Evolutionary conservation across 2,113 vertebrate genomes (phyloP).

Genomic region (Heterochromis multidens): DNA sequence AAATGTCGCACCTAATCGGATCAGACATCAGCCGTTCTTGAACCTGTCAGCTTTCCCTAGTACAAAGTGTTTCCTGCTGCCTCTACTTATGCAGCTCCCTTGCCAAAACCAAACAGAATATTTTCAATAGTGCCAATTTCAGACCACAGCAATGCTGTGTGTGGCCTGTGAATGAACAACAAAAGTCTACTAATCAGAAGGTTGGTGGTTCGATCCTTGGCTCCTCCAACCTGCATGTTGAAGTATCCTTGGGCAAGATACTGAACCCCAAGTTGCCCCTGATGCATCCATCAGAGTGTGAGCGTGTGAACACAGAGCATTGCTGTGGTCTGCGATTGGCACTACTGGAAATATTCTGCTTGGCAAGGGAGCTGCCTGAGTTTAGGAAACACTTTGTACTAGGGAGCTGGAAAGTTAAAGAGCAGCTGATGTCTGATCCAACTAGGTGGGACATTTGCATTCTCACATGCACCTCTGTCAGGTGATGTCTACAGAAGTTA

Average conservation of each 20-base stretch:
- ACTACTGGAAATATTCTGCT: neutral
- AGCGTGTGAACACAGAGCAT: neutral
- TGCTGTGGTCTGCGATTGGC: neutral
- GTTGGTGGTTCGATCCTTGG: fast-evolving
- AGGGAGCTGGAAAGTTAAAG: neutral
- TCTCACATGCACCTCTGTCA: neutral
- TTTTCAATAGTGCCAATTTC: neutral
- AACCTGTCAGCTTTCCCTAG: neutral
- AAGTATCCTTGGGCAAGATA: neutral
- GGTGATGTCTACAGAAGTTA: neutral
- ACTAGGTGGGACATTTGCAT: neutral
- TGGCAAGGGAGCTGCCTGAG: neutral
- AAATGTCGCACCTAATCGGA: neutral
- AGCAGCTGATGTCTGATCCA: neutral
- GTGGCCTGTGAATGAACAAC: neutral
- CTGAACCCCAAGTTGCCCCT: neutral
- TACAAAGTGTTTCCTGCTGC: no score
- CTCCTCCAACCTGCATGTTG: neutral
- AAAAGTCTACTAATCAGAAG: neutral
- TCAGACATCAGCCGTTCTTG: fast-evolving
- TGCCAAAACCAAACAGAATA: no score
- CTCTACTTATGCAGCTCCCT: no score
- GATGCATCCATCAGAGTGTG: neutral
- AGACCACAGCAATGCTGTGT: neutral
- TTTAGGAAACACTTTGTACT: neutral